A percentile compares a stretch with the other conserved stretches of the same genome.
Conservation (phyloP, 1,140 invertebrate genomes). For the Maniola jurtina region DNA sequence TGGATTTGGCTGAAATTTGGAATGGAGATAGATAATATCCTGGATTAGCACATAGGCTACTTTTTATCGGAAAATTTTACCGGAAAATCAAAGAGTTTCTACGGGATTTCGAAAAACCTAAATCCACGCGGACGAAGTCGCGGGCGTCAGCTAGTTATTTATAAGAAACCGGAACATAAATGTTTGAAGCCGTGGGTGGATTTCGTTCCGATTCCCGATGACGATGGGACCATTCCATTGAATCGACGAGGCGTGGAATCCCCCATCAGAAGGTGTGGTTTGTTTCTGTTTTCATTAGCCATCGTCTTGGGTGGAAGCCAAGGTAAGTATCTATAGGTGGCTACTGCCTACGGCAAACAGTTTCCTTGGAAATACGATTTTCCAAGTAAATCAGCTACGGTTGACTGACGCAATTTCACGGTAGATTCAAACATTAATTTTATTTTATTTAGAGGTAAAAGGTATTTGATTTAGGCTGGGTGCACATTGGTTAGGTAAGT, state of each 20-base stretch:
- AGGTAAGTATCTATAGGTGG: slow-evolving; percentile 2
- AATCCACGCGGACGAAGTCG: no score
- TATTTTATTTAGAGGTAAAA: slow-evolving; percentile 16
- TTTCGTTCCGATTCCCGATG: no score
- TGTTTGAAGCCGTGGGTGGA: no score
- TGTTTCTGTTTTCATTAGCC: slow-evolving; percentile 15
- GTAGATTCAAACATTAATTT: slow-evolving; percentile 32
- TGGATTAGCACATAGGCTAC: no score
- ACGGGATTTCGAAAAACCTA: no score
- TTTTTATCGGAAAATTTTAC: no score
- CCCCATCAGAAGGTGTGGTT: slow-evolving; percentile 14
- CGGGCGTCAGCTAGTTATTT: no score
- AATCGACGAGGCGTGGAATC: not conserved
- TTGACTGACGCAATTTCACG: slow-evolving; percentile 27
- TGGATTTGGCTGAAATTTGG: no score
- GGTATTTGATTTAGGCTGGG: not conserved
- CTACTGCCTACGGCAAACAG: slow-evolving; percentile 1
- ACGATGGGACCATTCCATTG: not conserved
- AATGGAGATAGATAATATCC: no score
- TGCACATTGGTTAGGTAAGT: no score
- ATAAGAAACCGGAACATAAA: no score
- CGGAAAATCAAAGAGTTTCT: no score
- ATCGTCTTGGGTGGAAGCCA: slow-evolving; percentile 25
- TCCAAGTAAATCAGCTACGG: slow-evolving; percentile 29
- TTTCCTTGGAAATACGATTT: slow-evolving; percentile 37